Percentiles rank a stretch among this genome's conserved stretches.
Conservation (phyloP, 23 tunicate genomes). For the Diplosoma virens region DNA sequence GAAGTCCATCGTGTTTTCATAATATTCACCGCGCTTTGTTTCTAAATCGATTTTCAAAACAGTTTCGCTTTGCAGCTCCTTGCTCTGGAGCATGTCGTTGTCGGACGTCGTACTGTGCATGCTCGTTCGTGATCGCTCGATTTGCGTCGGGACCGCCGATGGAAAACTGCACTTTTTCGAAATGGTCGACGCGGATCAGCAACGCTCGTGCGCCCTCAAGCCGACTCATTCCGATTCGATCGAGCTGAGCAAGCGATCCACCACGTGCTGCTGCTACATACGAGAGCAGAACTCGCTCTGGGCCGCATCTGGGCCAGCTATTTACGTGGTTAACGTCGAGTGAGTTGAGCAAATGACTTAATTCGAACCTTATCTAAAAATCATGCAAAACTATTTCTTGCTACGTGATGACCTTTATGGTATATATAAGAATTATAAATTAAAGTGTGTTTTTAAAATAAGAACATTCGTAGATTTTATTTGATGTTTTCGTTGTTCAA, state of each 20-base stretch:
- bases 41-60: background rate
- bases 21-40: background rate
- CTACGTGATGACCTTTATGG: background rate
- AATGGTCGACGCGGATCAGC: conserved; percentile 6
- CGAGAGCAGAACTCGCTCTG: conserved; percentile 25
- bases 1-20: too few species aligned
- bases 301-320: conserved; percentile 66
- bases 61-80: conserved; percentile 31
- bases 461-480: too few species aligned
- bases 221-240: conserved; percentile 41
- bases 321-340: conserved; percentile 54
- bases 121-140: background rate
- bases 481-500: too few species aligned
- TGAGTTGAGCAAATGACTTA: too few species aligned
- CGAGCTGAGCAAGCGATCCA: conserved; percentile 52
- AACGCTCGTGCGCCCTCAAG: conserved; percentile 6
- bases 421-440: background rate
- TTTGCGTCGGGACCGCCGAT: conserved; percentile 64
- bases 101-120: conserved; percentile 59
- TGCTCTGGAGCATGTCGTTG: conserved; percentile 71
- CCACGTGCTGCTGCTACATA: conserved; percentile 38
- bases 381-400: too few species aligned
- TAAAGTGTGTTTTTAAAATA: too few species aligned
- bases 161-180: conserved; percentile 61
- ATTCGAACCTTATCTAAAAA: too few species aligned